These are phyloP conservation scores for Mycteria americana DNA, from an alignment of 2,797 vertebrate species.

Conservation along the genomic window DNA sequence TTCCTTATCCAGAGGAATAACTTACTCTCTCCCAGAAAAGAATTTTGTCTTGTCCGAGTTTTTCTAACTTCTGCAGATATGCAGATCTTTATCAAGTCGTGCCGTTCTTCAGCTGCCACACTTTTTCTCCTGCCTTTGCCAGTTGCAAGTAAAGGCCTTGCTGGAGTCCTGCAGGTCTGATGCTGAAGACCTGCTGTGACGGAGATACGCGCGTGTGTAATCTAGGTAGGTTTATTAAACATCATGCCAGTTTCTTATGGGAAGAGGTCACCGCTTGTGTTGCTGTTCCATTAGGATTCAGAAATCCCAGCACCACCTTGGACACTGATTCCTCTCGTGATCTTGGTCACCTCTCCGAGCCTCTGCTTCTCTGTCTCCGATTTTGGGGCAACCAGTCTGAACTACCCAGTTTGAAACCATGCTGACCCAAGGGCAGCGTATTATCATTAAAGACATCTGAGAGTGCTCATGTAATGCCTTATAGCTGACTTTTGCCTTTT, in stretches of 20 bases:
- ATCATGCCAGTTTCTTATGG: neutral
- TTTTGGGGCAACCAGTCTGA: neutral
- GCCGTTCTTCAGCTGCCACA: neutral
- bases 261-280: neutral
- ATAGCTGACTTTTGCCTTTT: neutral
- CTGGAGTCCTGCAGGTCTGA: neutral
- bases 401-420: neutral
- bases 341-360: neutral
- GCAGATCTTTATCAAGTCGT: neutral
- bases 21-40: neutral
- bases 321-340: fast-evolving
- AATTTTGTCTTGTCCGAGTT: neutral
- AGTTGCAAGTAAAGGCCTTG: neutral
- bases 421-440: fast-evolving
- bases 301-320: neutral
- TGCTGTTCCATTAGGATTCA: neutral
- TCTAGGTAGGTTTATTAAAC: neutral
- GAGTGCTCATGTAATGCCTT: neutral
- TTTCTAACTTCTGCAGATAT: neutral
- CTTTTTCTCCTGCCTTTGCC: constrained; percentile 17
- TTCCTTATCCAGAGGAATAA: neutral
- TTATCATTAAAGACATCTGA: neutral
- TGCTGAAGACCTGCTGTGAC: neutral
- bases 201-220: fast-evolving
- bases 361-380: neutral